Conservation (phyloP, 2,888 invertebrate species). For the Drosophila multiciliata region DNA sequence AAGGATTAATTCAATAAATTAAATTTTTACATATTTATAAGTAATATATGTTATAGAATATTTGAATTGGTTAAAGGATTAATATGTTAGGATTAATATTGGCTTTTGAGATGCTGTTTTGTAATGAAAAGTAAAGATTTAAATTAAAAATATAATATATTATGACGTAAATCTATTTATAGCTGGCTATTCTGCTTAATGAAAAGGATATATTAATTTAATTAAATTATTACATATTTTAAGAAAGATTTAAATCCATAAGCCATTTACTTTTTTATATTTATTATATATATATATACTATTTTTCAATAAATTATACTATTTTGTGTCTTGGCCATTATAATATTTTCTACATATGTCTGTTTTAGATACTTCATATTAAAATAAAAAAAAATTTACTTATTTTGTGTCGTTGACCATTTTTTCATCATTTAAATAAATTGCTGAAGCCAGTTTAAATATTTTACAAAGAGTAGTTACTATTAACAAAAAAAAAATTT, state of each 20-base stretch:
- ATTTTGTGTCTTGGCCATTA: too few species aligned
- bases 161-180: fast-evolving
- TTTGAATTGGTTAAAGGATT: too few species aligned
- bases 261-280: neutral
- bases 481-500: neutral
- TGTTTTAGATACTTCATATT: neutral
- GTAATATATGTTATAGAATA: too few species aligned
- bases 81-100: too few species aligned
- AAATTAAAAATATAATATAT: neutral
- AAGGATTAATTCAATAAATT: too few species aligned
- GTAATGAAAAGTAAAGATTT: neutral
- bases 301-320: too few species aligned
- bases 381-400: fast-evolving
- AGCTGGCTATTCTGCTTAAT: neutral
- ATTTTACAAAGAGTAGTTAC: neutral
- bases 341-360: neutral
- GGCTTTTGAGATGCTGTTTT: too few species aligned
- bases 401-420: neutral
- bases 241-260: neutral
- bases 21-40: too few species aligned
- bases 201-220: too few species aligned
- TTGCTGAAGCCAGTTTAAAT: neutral
- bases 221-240: neutral
- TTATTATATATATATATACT: neutral
- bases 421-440: neutral